These are phyloP conservation scores for Chymomyza fuscimana DNA, from an alignment of 2,888 invertebrate species.

Conservation along the genomic window DNA sequence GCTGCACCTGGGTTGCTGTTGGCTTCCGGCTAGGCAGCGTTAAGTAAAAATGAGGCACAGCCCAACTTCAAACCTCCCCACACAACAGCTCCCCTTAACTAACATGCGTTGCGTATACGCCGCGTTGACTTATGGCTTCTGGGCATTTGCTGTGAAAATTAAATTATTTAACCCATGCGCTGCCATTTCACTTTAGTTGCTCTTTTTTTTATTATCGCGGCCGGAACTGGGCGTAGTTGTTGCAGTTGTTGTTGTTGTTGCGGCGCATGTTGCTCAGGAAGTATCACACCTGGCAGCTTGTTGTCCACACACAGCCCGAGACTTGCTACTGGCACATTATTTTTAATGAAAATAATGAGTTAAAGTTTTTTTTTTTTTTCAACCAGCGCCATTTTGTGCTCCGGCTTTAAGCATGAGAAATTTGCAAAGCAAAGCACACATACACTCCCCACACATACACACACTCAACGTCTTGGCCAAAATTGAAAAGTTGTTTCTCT, in stretches of 20 bases:
- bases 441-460: not conserved
- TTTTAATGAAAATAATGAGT: conserved; percentile 54
- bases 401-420: conserved; percentile 48
- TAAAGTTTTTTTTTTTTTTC: conserved; percentile 33
- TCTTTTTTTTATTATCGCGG: conserved; percentile 1
- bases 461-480: not conserved
- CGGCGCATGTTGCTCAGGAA: conserved; percentile 16
- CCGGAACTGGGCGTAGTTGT: conserved; percentile 16
- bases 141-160: conserved; percentile 69
- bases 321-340: conserved; percentile 58
- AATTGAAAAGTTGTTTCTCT: conserved; percentile 61
- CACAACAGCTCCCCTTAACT: not conserved
- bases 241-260: conserved; percentile 21
- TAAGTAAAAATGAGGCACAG: conserved; percentile 67
- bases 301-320: not conserved
- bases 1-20: conserved; percentile 43
- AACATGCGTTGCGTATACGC: conserved; percentile 63
- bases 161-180: conserved; percentile 70
- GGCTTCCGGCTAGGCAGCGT: conserved; percentile 69
- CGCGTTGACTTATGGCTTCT: conserved; percentile 71
- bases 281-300: conserved; percentile 24
- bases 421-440: conserved; percentile 3
- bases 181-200: conserved; percentile 21
- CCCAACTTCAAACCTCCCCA: not conserved
- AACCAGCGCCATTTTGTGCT: no score